phyloP scores from a whole-genome alignment of 2,888 invertebrate species.

The Lasioglossum vierecki region DNA sequence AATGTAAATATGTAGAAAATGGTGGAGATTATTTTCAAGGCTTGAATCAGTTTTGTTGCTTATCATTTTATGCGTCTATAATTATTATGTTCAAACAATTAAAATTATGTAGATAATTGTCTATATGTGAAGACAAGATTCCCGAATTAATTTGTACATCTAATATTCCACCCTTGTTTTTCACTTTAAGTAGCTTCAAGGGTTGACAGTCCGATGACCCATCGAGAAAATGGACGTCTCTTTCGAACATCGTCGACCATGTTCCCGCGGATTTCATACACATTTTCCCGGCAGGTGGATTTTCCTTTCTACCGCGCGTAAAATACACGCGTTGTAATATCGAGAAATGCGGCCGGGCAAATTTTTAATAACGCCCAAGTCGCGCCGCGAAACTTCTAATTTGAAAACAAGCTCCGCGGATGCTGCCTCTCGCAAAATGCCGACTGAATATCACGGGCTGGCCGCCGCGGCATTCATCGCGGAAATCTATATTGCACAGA shows the following conservation, averaged over 20 bases:
- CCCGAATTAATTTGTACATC: too few relatives aligned
- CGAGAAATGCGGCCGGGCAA: constrained; percentile 32
- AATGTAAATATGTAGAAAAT: too few relatives aligned
- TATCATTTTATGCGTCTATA: too few relatives aligned
- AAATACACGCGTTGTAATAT: constrained; percentile 36
- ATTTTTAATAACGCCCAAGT: constrained; percentile 59
- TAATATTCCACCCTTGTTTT: too few relatives aligned
- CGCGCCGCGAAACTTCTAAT: constrained; percentile 49
- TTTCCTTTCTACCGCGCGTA: too few relatives aligned
- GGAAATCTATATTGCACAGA: constrained; percentile 59
- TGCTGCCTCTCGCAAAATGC: constrained; percentile 28
- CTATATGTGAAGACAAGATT: too few relatives aligned
- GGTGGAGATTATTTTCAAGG: too few relatives aligned
- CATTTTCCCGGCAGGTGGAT: background rate
- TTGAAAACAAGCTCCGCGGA: constrained; percentile 55
- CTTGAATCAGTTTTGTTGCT: too few relatives aligned
- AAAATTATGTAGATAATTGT: too few relatives aligned
- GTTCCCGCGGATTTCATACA: background rate
- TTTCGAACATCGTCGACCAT: background rate
- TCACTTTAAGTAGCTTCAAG: too few relatives aligned
- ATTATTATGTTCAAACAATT: too few relatives aligned
- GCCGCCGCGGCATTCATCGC: constrained; percentile 45
- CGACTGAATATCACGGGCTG: constrained; percentile 50
- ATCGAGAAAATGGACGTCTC: background rate
- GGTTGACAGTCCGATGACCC: too few relatives aligned